Base-by-base conservation (phyloP, 2,113 vertebrate genomes). In the Poeciliopsis turrubarensis region DNA sequence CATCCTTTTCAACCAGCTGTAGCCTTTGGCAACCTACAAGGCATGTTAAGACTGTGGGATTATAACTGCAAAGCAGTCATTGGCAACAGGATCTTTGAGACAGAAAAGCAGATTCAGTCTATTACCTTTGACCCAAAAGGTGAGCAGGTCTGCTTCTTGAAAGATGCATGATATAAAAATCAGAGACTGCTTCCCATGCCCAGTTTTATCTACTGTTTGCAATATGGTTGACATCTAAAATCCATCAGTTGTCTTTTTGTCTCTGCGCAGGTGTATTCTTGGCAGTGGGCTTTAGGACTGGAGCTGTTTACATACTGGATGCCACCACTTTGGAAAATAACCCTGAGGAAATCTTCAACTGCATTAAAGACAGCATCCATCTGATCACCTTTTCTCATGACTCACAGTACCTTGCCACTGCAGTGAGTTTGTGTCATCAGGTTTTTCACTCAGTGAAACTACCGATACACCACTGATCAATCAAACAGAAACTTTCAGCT, bases 11-110 rank as follows among this genome's bases (percentile, higher is more conserved):
- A 91, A n/a, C 86, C 95, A 0, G 17, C 89, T 0, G 31, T 98
- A 2, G 95, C 94, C 31, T 91, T 95, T 10, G 97, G 96, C 3
- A 97, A 95, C 32, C 72, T 81, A 62, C 91, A 91, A 0, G 97
- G 97, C 68, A 79, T 95, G 73, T 93, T 99, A 79, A 96, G 94
- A 86, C 81, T 97, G 65, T 97, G 97, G 96, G 85, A 98, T 75
- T 97, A 96, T 5, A 81, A 89, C 63, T 78, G 70, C 17, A 95
- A 93, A 78, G 68, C 68, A 30, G 80, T 90, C 39, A 77, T 96
- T 0, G 72, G 90, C 64, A 97, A 94, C 89, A 95, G 94, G 74
- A 77, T 93, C 61, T 97, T 98, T 60, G 84, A 89, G 61, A 87
- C 87, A 0, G 78, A 91, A 25, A 91, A 89, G 0, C 73, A 93